Conservation (phyloP, 1,140 invertebrate genomes). For the Tetragonula clypearis region DNA sequence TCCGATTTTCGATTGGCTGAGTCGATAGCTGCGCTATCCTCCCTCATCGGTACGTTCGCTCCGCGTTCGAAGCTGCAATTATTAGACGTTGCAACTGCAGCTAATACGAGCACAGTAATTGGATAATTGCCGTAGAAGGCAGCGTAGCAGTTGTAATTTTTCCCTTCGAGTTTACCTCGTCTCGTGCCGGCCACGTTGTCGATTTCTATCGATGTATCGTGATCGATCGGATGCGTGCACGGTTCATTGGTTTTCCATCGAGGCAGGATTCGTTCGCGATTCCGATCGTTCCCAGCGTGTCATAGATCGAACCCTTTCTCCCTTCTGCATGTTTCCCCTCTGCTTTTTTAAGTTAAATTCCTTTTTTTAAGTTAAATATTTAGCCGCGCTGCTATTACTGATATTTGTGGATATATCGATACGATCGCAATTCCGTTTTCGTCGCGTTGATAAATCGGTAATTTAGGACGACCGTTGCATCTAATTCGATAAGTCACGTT, state of each 20-base stretch:
- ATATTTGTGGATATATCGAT: not conserved
- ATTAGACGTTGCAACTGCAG: slow-evolving; percentile 67
- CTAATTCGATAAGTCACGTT: too few relatives aligned
- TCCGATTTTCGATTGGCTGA: not conserved
- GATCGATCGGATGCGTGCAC: slow-evolving; percentile 23
- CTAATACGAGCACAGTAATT: slow-evolving; percentile 70
- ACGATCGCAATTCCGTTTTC: not conserved
- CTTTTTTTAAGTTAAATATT: too few relatives aligned
- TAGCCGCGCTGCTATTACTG: not conserved
- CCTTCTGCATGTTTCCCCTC: not conserved
- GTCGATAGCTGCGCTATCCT: not conserved
- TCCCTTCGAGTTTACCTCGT: not conserved
- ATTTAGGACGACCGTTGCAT: too few relatives aligned
- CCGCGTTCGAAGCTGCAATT: slow-evolving; percentile 58
- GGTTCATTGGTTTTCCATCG: slow-evolving; percentile 27
- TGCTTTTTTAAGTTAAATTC: not conserved
- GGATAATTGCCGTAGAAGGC: slow-evolving; percentile 69
- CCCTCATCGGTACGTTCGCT: not conserved
- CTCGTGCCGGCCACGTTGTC: slow-evolving; percentile 4
- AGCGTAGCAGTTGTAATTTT: not conserved
- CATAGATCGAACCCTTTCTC: not conserved
- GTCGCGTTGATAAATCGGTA: not conserved
- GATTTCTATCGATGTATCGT: slow-evolving; percentile 25
- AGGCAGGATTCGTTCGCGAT: not conserved
- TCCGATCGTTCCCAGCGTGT: not conserved